Conservation (phyloP, 2,113 vertebrate genomes). For the Cacatua alba region DNA sequence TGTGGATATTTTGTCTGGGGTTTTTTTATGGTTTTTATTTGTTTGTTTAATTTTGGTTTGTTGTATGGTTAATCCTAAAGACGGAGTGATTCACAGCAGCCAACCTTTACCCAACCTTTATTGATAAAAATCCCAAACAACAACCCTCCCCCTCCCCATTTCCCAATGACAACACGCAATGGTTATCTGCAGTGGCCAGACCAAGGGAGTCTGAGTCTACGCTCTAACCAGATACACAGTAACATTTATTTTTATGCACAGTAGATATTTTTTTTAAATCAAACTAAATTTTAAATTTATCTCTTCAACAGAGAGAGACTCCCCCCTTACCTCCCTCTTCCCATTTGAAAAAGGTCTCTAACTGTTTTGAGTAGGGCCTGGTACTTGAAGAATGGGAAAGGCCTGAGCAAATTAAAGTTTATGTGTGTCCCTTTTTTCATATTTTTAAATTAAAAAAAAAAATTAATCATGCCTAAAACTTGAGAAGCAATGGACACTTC, state of each 20-base stretch:
- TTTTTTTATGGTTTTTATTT: neutral
- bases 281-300: neutral
- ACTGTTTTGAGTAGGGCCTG: neutral
- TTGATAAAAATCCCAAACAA: neutral
- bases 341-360: neutral
- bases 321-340: neutral
- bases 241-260: neutral
- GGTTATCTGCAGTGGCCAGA: neutral
- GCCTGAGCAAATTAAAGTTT: neutral
- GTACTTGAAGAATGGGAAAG: neutral
- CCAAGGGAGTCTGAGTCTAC: neutral
- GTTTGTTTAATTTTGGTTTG: neutral
- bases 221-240: rapidly evolving
- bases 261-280: neutral
- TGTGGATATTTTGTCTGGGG: neutral
- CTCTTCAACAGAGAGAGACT: neutral
- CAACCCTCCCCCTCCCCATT: rapidly evolving
- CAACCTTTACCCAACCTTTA: neutral
- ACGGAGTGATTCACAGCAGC: neutral
- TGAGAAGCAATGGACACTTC: neutral
- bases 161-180: neutral
- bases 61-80: neutral
- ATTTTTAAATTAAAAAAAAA: neutral
- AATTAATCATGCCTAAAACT: neutral
- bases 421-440: neutral